Conservation (phyloP, 37 sponge, comb jelly and placozoan species). For the Axinella damicornis region DNA sequence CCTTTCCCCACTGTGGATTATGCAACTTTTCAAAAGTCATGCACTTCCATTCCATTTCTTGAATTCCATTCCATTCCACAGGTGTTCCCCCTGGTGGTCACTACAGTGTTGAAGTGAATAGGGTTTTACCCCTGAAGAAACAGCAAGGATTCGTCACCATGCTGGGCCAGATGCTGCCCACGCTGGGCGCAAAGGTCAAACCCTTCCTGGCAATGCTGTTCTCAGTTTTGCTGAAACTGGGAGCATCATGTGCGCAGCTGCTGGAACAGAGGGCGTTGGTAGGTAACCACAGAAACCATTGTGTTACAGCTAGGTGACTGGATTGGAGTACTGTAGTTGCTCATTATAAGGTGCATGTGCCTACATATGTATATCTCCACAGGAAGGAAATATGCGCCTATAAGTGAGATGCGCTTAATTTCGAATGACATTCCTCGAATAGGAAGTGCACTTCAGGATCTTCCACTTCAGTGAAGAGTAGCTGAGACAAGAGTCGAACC, state of each 20-base stretch:
- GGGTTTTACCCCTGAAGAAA: constrained; percentile 74
- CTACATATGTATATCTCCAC: no score
- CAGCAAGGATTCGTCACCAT: constrained; percentile 82
- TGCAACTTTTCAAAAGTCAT: no score
- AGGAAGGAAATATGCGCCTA: no score
- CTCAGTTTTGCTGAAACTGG: constrained; percentile 21
- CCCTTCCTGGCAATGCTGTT: constrained; percentile 50
- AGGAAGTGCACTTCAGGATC: no score
- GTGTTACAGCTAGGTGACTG: no score
- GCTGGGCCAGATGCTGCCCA: constrained; percentile 63
- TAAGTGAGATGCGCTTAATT: no score
- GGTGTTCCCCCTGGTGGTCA: neutral
- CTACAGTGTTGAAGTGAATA: constrained; percentile 4
- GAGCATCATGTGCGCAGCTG: constrained; percentile 29
- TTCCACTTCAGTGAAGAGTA: no score
- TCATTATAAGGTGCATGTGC: no score
- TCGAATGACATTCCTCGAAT: no score
- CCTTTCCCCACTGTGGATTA: no score
- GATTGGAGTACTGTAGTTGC: no score
- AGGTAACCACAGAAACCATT: neutral
- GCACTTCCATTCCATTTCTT: neutral
- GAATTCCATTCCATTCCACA: neutral
- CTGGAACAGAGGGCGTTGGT: constrained; percentile 52
- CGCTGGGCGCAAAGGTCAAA: constrained; percentile 35
- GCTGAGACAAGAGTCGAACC: no score